These are phyloP conservation scores for Raja brachyura DNA, from an alignment of 2,113 vertebrate species.

Conservation along the genomic window DNA sequence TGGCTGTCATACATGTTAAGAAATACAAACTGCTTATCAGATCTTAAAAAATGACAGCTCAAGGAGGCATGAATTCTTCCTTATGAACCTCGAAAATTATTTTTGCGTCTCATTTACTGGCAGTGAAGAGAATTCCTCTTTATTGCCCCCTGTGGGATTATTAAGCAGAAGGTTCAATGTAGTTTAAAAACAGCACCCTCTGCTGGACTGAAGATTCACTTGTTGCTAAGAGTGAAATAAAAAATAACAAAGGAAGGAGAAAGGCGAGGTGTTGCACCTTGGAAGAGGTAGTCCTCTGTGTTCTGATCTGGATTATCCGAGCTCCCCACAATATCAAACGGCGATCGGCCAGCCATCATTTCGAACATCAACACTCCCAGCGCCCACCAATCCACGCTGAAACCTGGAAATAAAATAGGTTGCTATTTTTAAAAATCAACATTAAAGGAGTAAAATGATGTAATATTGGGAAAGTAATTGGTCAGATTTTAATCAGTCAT, in stretches of 20 bases:
- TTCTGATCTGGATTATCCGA: constrained; percentile 98
- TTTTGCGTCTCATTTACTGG: not conserved
- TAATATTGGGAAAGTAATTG: not conserved
- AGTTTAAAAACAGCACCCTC: not conserved
- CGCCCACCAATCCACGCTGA: constrained; percentile 98
- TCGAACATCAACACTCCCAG: constrained; percentile 97
- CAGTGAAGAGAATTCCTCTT: not conserved
- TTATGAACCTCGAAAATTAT: not conserved
- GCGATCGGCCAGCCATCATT: constrained; percentile 97
- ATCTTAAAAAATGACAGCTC: not conserved
- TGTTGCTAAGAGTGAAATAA: not conserved
- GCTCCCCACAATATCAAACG: constrained; percentile 94
- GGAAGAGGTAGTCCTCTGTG: constrained; percentile 98
- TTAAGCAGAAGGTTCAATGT: not conserved
- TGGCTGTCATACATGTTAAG: not conserved
- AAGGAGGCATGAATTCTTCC: not conserved
- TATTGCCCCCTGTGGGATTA: not conserved
- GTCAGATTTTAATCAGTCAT: not conserved
- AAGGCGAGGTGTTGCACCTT: constrained; percentile 61
- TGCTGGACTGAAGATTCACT: not conserved
- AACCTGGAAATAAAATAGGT: constrained; percentile 58
- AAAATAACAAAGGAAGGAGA: not conserved
- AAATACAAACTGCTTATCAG: not conserved
- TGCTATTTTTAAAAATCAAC: not conserved
- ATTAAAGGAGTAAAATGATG: not conserved